These are phyloP conservation scores for Myiozetetes cayanensis DNA, from an alignment of 2,113 vertebrate species.

Conservation along the genomic window DNA sequence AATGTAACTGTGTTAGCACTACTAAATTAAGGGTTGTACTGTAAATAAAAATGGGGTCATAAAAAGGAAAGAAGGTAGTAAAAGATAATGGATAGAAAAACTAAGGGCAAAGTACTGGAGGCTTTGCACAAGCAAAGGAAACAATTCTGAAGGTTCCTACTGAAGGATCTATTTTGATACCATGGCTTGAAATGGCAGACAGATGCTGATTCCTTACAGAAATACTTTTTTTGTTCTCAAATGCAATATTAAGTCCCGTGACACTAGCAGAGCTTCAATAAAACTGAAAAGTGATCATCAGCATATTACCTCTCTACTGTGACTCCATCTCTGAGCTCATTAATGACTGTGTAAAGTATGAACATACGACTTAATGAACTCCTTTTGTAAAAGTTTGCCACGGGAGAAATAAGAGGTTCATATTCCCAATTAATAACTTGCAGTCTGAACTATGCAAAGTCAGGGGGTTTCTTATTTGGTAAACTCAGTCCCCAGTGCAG, in stretches of 20 bases:
- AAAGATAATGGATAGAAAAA: background rate
- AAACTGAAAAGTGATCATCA: background rate
- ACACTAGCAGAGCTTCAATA: background rate
- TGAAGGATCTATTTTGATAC: background rate
- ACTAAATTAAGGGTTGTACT: constrained; percentile 57
- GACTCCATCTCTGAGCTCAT: background rate
- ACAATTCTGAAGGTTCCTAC: background rate
- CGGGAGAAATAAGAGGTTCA: background rate
- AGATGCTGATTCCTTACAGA: background rate
- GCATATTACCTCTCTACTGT: background rate
- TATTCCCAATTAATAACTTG: background rate
- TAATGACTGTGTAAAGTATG: background rate
- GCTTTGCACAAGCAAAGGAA: background rate
- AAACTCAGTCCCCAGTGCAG: background rate
- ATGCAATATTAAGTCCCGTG: background rate
- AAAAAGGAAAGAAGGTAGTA: constrained; percentile 21
- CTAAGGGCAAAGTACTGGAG: background rate
- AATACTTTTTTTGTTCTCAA: background rate
- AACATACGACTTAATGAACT: background rate
- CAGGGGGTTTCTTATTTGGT: background rate
- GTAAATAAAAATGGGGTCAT: constrained; percentile 67
- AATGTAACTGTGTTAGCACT: constrained; percentile 52
- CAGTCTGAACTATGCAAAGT: background rate
- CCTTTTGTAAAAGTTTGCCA: background rate
- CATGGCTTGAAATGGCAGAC: background rate